Evolutionary conservation across 2,888 invertebrate species (phyloP), one percentile per base, ranked within the genome.

Genomic region (Hydriomena furcata): DNA sequence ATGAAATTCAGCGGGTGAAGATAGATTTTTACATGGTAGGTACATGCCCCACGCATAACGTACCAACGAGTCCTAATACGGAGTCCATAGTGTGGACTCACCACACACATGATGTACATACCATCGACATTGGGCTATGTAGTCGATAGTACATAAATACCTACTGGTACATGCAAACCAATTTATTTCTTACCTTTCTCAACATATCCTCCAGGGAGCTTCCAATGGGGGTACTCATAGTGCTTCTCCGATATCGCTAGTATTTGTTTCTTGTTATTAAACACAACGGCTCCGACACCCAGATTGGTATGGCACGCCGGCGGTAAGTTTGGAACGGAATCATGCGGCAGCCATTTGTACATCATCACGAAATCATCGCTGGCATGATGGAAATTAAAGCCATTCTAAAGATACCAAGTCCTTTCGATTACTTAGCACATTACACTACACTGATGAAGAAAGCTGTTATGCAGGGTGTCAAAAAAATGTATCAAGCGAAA

Each of bases 121-220:
- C n/a, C n/a, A n/a, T n/a, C n/a, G n/a, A n/a, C n/a, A n/a, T n/a
- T n/a, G n/a, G n/a, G n/a, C n/a, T n/a, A n/a, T n/a, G n/a, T n/a
- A n/a, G n/a, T n/a, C n/a, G n/a, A n/a, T n/a, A n/a, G n/a, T n/a
- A n/a, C n/a, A n/a, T n/a, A n/a, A n/a, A n/a, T n/a, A n/a, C n/a
- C n/a, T n/a, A n/a, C n/a, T n/a, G n/a, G n/a, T n/a, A n/a, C n/a
- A n/a, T n/a, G n/a, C n/a, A n/a, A n/a, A n/a, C n/a, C n/a, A n/a
- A 4, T 17, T 25, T 7, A 36, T 7, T 34, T 24, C 55, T 69
- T 79, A 95, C 96, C 94, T 81, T 93, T 94, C 73, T 98, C 96
- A 8, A 97, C 96, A 85, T 95, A 96, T 42, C 98, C 98, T 43
- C 98, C 98, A 7, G 98, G 98, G 5, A 98, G 87, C 83, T 98